Evolutionary conservation across 2,888 invertebrate species (phyloP), one percentile per base, ranked within the genome.

Genomic region (Eulithis testata): DNA sequence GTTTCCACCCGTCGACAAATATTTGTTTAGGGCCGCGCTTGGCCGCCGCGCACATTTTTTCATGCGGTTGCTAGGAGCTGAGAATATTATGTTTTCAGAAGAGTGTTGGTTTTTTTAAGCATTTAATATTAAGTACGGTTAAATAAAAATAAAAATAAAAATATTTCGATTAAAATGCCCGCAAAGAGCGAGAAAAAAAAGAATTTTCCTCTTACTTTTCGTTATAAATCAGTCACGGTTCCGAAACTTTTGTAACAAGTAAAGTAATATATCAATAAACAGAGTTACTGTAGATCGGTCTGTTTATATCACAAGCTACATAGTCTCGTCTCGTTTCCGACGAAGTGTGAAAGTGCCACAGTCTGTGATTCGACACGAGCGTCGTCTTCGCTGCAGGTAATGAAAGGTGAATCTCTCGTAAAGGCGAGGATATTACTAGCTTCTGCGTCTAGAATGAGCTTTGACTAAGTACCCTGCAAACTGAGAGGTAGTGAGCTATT

Each of bases 391-490:
- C 52, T 45, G 62, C 47, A 58, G 47, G 54, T 60, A 63, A 66
- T 66, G 72, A 73, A 72, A 72, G 67, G 63, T 66, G 69, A 72
- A 67, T 69, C 70, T 52, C 64, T 67, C 71, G 66, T 68, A 70
- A 73, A 73, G 64, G 64, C 63, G 57, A 73, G 72, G 73, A 73
- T 71, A 73, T 73, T 73, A 71, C 59, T 70, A 69, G 73, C 70
- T 73, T 68, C 69, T 68, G 67, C 66, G 69, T 73, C 69, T 68
- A 68, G 69, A 63, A 63, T 57, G 66, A 65, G 68, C 66, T 73
- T 70, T 72, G 73, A 73, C 70, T 73, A 68, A 57, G 53, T 60
- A 68, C 54, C 12, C 55, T 63, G 62, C 51, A 66, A 62, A 60
- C 59, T 50, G 45, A 47, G 51, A 36, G 51, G 43, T 36, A 5